Conservation (phyloP, 2,888 invertebrate genomes). For the Agonopterix arenella region DNA sequence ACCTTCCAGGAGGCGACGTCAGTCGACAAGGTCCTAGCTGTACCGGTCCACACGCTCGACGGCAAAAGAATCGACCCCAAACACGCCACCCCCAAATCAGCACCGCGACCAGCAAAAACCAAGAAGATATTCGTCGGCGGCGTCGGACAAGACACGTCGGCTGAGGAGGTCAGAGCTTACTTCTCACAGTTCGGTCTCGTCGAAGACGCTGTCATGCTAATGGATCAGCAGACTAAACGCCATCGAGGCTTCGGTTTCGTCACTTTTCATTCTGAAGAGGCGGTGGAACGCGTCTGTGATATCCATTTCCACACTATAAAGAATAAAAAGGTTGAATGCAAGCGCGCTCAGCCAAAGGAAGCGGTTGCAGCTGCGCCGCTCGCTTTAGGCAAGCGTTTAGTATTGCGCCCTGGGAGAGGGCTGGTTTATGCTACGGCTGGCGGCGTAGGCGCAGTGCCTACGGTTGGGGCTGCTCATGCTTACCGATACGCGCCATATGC, state of each 20-base stretch:
- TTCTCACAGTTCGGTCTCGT: conserved; percentile 94
- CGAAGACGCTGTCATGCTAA: conserved; percentile 94
- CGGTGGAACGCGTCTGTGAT: conserved; percentile 94
- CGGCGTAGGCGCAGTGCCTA: conserved; percentile 48
- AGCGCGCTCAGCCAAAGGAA: conserved; percentile 94
- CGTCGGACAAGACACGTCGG: conserved; percentile 93
- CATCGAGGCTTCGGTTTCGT: conserved; percentile 95
- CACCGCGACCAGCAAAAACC: conserved; percentile 91
- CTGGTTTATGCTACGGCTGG: conserved; percentile 78
- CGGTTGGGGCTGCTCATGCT: conserved; percentile 66
- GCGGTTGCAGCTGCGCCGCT: conserved; percentile 82
- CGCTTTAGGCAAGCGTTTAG: conserved; percentile 84
- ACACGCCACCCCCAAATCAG: conserved; percentile 94
- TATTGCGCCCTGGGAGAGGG: conserved; percentile 82
- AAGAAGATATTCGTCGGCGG: conserved; percentile 96
- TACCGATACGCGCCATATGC: conserved; percentile 74
- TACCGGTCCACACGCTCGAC: conserved; percentile 93
- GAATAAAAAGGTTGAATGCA: conserved; percentile 93
- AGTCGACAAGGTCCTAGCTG: conserved; percentile 93
- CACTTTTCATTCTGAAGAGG: conserved; percentile 93
- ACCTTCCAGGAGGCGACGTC: conserved; percentile 94
- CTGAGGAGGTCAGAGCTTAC: conserved; percentile 93
- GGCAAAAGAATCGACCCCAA: conserved; percentile 97
- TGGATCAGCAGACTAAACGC: conserved; percentile 95
- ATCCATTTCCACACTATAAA: conserved; percentile 95